phyloP scores from a whole-genome alignment of 2,797 vertebrate genomes.

The Acestrorhynchus altus region DNA sequence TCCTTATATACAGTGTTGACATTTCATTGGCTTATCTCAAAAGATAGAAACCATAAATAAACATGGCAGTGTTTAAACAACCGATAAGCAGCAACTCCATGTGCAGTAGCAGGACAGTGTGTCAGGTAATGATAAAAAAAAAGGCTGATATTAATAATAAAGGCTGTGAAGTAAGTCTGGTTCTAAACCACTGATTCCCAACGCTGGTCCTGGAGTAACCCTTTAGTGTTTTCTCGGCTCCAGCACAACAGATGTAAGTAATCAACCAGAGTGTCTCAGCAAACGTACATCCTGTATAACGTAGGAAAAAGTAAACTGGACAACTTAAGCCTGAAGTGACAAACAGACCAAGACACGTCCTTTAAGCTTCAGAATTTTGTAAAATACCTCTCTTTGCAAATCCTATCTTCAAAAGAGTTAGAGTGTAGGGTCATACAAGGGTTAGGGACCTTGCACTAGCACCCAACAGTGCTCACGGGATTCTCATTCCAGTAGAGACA shows the following conservation, averaged over 20 bases:
- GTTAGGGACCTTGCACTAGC: no score
- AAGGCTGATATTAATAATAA: neutral
- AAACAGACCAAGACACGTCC: no score
- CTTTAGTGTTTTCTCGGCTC: neutral
- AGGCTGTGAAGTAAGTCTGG: neutral
- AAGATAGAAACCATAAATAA: slow-evolving; percentile 46
- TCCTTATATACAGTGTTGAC: slow-evolving; percentile 25
- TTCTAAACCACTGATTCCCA: neutral
- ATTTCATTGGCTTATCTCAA: slow-evolving; percentile 41
- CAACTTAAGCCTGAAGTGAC: no score
- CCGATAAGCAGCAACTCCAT: slow-evolving; percentile 43
- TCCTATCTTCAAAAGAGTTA: no score
- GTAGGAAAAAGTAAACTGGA: no score
- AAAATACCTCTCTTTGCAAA: no score
- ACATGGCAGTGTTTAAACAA: slow-evolving; percentile 37
- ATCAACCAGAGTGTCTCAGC: no score
- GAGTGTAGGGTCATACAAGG: no score
- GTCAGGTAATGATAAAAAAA: neutral
- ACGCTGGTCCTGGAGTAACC: neutral
- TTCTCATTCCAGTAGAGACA: no score
- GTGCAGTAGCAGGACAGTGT: slow-evolving; percentile 17
- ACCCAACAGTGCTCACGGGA: no score
- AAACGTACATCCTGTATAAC: no score
- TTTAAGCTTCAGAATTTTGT: no score
- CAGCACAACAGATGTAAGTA: neutral